Base-by-base conservation (phyloP, 2,797 vertebrate species). In the Gouania willdenowi region DNA sequence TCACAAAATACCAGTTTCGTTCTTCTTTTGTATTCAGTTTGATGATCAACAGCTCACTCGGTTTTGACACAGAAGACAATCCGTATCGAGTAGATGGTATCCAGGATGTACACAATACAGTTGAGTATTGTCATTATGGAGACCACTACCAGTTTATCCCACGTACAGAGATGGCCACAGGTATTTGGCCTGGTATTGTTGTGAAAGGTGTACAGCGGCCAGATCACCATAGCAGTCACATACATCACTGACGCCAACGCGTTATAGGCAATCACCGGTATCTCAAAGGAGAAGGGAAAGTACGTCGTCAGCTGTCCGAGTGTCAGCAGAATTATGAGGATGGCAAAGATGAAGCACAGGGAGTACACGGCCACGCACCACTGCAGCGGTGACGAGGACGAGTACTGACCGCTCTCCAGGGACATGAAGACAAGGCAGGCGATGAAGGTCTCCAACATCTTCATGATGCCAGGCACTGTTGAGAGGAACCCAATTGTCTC, bases 331-430 rank as follows among this genome's bases (percentile, higher is more conserved):
- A 93, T 87, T 38, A 94, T 86, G 50, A 91, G 2, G 28, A 92
- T 13, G 8, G 89, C 81, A 30, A 91, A 26, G 63, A 91, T 84
- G 76, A 95, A 94, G 81, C 92, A 93, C 61, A 95, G 28, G 17
- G 86, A 85, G 49, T 92, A 95, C 24, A 91, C 90, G 0, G 92
- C 89, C 44, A 94, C 75, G 0, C 92, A 93, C 92, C 93, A 94
- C 61, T 82, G 77, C 19, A 88, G 47, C 3, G 29, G 86, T 0
- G 80, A 3, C 0, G 1, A 8, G 0, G 0, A 0, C 0, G 0
- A 2, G 32, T 60, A 20, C 4, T 55, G 57, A 2, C 6, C 1
- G 2, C 11, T 7, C 25, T 84, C 85, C 50, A 90, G 37, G 6
- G 84, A 87, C 0, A 52, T 80, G 71, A 93, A 93, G 72, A 93